Conservation (phyloP, 2,888 invertebrate species). For the Rhopalosiphum nymphaeae region DNA sequence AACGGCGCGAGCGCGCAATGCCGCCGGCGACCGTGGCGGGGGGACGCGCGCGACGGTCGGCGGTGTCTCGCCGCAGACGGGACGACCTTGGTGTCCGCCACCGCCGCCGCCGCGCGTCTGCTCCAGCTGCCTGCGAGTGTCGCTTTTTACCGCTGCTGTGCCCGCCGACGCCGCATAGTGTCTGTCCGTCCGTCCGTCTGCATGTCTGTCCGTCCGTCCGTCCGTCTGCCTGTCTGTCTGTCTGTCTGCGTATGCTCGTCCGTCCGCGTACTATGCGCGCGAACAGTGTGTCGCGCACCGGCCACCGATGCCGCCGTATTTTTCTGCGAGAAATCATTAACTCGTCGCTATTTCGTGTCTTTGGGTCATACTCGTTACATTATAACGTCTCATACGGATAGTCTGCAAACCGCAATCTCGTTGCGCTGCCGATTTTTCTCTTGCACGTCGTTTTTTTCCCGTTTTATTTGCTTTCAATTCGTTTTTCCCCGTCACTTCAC, state of each 20-base stretch:
- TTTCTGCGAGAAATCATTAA: background rate
- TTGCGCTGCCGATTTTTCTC: background rate
- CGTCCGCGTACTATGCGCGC: background rate
- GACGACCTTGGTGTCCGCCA: constrained; percentile 63
- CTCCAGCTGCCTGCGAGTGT: background rate
- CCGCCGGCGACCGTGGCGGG: constrained; percentile 36
- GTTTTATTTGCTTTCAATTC: background rate
- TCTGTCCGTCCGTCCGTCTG: constrained; percentile 13
- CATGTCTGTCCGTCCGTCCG: background rate
- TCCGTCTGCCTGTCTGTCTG: background rate
- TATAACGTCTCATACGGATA: background rate
- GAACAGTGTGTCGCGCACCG: background rate
- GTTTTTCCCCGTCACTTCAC: background rate
- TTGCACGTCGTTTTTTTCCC: background rate
- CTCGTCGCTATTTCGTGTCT: background rate
- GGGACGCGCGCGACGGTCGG: constrained; percentile 24
- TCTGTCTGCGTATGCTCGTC: background rate
- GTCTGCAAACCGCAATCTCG: background rate
- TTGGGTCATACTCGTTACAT: no score
- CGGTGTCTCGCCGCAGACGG: constrained; percentile 64
- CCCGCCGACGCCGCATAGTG: constrained; percentile 13
- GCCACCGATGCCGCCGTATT: background rate
- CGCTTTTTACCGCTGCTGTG: constrained; percentile 42
- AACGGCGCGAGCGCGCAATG: constrained; percentile 18
- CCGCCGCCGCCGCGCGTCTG: constrained; percentile 30